These are phyloP conservation scores for Drosophila rhopaloa DNA, from an alignment of 1,140 invertebrate genomes.

Conservation along the genomic window DNA sequence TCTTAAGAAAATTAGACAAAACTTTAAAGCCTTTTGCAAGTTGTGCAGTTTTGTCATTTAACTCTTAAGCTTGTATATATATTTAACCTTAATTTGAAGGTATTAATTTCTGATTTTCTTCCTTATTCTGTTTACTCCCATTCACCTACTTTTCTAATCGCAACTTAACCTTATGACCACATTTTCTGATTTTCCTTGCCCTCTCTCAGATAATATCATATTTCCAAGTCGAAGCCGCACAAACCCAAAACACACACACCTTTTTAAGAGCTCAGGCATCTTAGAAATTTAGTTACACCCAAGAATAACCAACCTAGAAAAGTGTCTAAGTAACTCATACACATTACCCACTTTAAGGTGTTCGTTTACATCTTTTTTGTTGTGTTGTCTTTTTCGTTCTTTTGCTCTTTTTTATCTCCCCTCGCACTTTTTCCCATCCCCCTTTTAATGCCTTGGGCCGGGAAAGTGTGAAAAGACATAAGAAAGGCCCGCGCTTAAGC, in stretches of 20 bases:
- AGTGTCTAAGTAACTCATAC: constrained; percentile 64
- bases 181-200: constrained; percentile 18
- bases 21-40: background rate
- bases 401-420: background rate
- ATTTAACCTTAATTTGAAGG: background rate
- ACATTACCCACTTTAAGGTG: constrained; percentile 67
- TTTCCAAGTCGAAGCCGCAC: constrained; percentile 43
- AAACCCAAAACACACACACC: constrained; percentile 6
- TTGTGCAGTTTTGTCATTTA: background rate
- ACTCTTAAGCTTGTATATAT: background rate
- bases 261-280: constrained; percentile 18
- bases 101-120: background rate
- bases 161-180: constrained; percentile 69
- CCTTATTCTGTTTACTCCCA: background rate
- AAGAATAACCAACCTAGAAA: constrained; percentile 36
- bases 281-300: constrained; percentile 44
- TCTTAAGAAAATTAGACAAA: background rate
- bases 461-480: constrained; percentile 76
- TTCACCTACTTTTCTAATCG: constrained; percentile 47
- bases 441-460: constrained; percentile 22
- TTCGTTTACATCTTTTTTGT: constrained; percentile 70
- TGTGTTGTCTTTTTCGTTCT: constrained; percentile 26
- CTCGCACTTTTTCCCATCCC: constrained; percentile 3
- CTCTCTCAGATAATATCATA: constrained; percentile 40
- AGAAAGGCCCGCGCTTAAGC: constrained; percentile 71